phyloP scores from a whole-genome alignment of 2,113 vertebrate genomes.

The Saccopteryx leptura region DNA sequence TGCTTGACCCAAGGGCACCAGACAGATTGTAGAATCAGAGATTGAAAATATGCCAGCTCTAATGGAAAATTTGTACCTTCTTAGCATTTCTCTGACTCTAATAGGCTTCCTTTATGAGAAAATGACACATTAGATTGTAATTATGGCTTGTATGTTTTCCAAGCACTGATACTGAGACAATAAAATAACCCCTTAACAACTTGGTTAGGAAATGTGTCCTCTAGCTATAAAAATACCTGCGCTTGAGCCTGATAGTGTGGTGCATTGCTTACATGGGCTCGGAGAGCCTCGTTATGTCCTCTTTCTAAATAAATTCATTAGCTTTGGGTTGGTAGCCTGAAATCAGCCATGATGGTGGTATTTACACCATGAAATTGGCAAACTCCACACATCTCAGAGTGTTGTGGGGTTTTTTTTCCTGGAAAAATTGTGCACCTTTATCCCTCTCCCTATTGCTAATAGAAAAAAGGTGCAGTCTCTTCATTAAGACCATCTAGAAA shows the following conservation, averaged over 20 bases:
- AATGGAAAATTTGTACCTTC: background rate
- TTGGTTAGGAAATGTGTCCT: background rate
- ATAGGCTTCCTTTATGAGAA: slow-evolving; percentile 21
- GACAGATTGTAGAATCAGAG: background rate
- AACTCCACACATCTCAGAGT: background rate
- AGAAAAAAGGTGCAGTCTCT: background rate
- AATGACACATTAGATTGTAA: slow-evolving; percentile 11
- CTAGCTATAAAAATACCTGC: background rate
- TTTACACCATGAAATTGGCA: background rate
- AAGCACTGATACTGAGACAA: slow-evolving; percentile 32
- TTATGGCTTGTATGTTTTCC: background rate
- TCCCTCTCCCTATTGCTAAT: background rate
- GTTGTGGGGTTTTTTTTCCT: background rate
- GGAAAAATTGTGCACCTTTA: background rate
- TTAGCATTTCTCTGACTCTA: background rate
- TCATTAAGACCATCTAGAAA: background rate
- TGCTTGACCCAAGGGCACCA: slow-evolving; percentile 9
- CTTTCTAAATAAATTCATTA: background rate
- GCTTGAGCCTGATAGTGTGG: background rate
- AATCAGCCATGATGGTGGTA: background rate
- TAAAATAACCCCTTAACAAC: background rate
- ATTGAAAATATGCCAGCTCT: background rate
- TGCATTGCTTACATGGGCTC: background rate
- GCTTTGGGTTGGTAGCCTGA: background rate
- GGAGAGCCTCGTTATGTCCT: fast-evolving